phyloP scores from a whole-genome alignment of 2,113 vertebrate genomes.

The Todiramphus saurophagus region DNA sequence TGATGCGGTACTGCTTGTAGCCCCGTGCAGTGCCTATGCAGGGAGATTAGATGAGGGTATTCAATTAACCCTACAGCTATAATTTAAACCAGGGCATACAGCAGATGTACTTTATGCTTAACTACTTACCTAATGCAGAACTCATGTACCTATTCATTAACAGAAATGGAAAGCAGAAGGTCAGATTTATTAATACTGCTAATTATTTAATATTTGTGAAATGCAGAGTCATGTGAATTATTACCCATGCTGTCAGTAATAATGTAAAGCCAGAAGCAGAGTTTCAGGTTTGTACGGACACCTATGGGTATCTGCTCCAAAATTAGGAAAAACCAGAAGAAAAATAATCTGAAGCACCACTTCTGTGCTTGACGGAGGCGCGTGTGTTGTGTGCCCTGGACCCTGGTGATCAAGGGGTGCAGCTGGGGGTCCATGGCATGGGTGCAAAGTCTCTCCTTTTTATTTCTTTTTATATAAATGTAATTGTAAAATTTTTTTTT shows the following conservation, averaged over 20 bases:
- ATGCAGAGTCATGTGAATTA: background rate
- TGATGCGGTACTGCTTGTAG: background rate
- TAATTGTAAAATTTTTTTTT: too few species aligned
- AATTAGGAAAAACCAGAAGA: background rate
- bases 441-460: background rate
- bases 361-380: background rate
- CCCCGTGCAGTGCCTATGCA: background rate
- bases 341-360: background rate
- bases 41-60: background rate
- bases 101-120: background rate
- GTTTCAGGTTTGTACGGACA: background rate
- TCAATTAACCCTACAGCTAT: constrained; percentile 11
- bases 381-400: fast-evolving
- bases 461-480: too few species aligned
- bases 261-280: background rate
- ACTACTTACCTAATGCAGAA: background rate
- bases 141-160: background rate
- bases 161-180: background rate
- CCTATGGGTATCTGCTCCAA: background rate
- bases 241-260: background rate
- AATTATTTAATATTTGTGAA: constrained; percentile 7
- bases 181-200: background rate
- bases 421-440: fast-evolving
- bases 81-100: background rate
- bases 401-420: background rate